Evolutionary conservation across 2,797 vertebrate species (phyloP).

Genomic region (Choloepus didactylus): DNA sequence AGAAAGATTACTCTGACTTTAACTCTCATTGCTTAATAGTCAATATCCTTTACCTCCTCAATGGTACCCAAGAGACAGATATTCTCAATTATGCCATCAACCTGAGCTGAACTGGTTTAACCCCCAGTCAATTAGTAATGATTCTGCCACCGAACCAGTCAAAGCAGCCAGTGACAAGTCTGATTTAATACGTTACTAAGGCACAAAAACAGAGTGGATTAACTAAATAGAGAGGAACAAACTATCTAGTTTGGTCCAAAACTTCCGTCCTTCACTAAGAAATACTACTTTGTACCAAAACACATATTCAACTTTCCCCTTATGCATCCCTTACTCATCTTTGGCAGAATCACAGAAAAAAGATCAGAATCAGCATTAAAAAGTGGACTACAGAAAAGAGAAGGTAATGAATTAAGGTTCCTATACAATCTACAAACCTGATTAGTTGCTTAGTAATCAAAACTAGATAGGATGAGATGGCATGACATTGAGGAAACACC

Average conservation of each 20-base stretch:
- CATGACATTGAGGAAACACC: not conserved
- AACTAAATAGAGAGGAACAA: conserved; percentile 16
- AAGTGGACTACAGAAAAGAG: not conserved
- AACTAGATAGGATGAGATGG: not conserved
- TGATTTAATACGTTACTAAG: conserved; percentile 10
- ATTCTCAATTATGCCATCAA: conserved; percentile 9
- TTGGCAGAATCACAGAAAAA: conserved; percentile 28
- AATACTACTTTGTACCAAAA: conserved; percentile 50
- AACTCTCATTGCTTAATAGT: not conserved
- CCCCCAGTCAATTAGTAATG: not conserved
- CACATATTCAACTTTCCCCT: conserved; percentile 11
- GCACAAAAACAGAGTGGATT: not conserved
- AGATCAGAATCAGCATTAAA: not conserved
- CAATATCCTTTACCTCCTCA: not conserved
- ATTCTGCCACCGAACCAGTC: not conserved
- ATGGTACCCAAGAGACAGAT: not conserved
- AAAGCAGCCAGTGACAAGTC: not conserved
- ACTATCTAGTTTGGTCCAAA: not conserved
- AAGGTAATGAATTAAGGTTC: not conserved
- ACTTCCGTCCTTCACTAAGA: conserved; percentile 13
- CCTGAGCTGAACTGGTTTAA: not conserved
- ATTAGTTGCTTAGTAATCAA: conserved; percentile 11
- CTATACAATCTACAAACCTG: not conserved
- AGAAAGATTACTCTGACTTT: conserved; percentile 13
- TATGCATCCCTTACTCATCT: not conserved